These are phyloP conservation scores for Cairina moschata DNA, from an alignment of 2,113 vertebrate species.

Conservation along the genomic window DNA sequence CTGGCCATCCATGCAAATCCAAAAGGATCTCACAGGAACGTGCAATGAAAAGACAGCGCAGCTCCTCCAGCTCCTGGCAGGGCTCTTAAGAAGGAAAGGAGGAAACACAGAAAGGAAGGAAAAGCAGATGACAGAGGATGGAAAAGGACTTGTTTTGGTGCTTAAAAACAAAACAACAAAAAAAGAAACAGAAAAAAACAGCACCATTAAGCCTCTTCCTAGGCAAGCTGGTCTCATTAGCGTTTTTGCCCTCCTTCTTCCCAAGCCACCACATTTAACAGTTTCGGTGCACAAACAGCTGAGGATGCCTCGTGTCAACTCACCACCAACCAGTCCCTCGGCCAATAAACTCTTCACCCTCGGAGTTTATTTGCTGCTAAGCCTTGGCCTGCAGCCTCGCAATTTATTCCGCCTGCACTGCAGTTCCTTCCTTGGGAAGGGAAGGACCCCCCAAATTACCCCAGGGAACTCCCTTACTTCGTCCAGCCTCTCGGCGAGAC, in stretches of 20 bases:
- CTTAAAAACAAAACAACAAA: background rate
- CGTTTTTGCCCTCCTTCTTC: background rate
- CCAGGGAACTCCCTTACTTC: background rate
- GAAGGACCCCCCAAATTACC: slow-evolving; percentile 49
- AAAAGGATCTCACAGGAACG: background rate
- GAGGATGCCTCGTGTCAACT: background rate
- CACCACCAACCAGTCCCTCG: slow-evolving; percentile 18
- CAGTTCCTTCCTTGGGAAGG: slow-evolving; percentile 58
- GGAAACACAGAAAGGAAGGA: slow-evolving; percentile 60
- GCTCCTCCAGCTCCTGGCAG: slow-evolving; percentile 24
- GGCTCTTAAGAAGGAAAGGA: background rate
- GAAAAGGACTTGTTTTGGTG: slow-evolving; percentile 35
- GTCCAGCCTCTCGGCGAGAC: background rate
- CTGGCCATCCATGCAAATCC: background rate
- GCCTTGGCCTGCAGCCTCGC: slow-evolving; percentile 49
- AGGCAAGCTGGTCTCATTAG: background rate
- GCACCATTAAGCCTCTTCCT: background rate
- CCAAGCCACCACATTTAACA: background rate
- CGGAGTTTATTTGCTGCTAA: slow-evolving; percentile 40
- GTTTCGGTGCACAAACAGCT: background rate
- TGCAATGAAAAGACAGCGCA: background rate
- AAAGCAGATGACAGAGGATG: slow-evolving; percentile 58
- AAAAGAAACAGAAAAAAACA: background rate
- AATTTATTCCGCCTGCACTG: slow-evolving; percentile 27
- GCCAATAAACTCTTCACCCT: slow-evolving; percentile 59